These are phyloP conservation scores for Drymonia ruficornis DNA, from an alignment of 2,888 invertebrate species.

Conservation along the genomic window DNA sequence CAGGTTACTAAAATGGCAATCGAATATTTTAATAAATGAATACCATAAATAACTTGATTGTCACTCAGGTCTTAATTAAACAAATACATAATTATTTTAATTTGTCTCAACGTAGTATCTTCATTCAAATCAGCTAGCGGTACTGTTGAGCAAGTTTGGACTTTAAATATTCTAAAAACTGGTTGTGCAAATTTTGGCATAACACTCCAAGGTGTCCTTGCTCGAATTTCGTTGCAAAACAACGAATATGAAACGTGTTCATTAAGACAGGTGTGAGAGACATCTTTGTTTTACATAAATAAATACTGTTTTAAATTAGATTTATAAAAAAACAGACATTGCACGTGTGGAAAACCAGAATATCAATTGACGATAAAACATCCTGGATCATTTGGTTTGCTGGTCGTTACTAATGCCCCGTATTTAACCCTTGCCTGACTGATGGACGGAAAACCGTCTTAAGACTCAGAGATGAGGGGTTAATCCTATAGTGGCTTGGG, in stretches of 20 bases:
- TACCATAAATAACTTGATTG: not conserved
- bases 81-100: conserved; percentile 14
- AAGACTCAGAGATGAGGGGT: no score
- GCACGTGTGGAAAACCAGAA: no score
- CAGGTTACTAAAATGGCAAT: no score
- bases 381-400: no score
- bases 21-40: not conserved
- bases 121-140: conserved; percentile 5
- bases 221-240: conserved; percentile 27
- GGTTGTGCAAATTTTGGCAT: conserved; percentile 29
- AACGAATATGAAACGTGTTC: conserved; percentile 16
- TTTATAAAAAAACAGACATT: not conserved
- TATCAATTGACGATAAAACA: no score
- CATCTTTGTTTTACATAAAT: conserved; percentile 4
- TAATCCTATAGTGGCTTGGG: no score
- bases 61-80: not conserved
- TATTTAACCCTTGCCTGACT: no score
- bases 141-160: conserved; percentile 13
- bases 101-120: not conserved
- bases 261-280: conserved; percentile 17
- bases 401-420: no score
- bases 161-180: conserved; percentile 19
- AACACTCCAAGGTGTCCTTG: conserved; percentile 34
- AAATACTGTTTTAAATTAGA: not conserved
- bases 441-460: no score